Percentiles rank a stretch among this genome's conserved stretches.
These are phyloP conservation scores for Gnathonemus longibarbis DNA, from an alignment of 2,113 vertebrate genomes.

Conservation along the genomic window DNA sequence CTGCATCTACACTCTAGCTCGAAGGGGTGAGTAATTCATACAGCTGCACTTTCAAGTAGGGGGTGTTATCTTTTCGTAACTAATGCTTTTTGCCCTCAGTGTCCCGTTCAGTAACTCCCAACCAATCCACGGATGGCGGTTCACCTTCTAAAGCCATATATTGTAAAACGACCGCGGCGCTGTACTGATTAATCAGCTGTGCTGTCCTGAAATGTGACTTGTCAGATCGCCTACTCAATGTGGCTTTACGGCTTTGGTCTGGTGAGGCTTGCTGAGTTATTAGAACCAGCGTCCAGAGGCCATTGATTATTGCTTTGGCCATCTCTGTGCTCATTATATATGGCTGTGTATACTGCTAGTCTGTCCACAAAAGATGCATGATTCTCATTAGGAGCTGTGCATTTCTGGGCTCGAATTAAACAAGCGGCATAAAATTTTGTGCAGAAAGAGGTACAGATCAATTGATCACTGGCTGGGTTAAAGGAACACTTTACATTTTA, in stretches of 20 bases:
- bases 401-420: not conserved
- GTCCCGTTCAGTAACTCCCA: not conserved
- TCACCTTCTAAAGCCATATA: not conserved
- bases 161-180: not conserved
- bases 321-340: constrained; percentile 16
- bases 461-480: not conserved
- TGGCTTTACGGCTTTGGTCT: not conserved
- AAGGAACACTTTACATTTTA: constrained; percentile 5
- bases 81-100: not conserved
- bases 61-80: not conserved
- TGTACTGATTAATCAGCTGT: not conserved
- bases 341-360: not conserved
- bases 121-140: not conserved
- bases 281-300: not conserved
- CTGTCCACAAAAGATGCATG: not conserved
- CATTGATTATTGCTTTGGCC: constrained; percentile 14
- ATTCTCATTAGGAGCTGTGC: not conserved
- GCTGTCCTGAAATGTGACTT: constrained; percentile 1
- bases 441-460: not conserved
- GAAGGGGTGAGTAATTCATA: not conserved
- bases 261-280: constrained; percentile 7
- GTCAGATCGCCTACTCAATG: constrained; percentile 1
- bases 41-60: not conserved
- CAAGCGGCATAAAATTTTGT: not conserved
- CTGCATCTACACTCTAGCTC: not conserved